phyloP scores from a whole-genome alignment of 2,888 invertebrate species.

The Strigamia crassipes region DNA sequence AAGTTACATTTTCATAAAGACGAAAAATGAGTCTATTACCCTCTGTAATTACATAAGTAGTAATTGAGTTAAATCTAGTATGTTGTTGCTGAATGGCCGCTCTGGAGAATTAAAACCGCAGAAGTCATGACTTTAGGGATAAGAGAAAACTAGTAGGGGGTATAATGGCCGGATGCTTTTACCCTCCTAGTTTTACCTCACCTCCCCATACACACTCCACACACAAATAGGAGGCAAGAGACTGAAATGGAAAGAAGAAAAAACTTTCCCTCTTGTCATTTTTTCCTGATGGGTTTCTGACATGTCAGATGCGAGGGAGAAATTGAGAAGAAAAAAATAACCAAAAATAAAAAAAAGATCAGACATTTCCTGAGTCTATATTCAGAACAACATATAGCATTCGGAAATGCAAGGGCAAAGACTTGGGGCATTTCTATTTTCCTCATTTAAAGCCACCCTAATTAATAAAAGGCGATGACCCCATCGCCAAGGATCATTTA shows the following conservation, averaged over 20 bases:
- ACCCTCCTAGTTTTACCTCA: neutral
- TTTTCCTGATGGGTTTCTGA: slow-evolving; percentile 16
- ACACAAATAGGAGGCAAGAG: slow-evolving; percentile 14
- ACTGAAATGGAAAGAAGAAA: neutral
- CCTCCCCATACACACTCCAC: neutral
- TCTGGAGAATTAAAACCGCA: slow-evolving; percentile 26
- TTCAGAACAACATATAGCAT: neutral
- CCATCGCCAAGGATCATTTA: neutral
- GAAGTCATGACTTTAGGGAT: slow-evolving; percentile 22
- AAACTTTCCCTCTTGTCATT: neutral
- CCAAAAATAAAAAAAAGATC: neutral
- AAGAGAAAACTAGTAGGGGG: slow-evolving; percentile 21
- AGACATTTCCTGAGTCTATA: slow-evolving; percentile 17
- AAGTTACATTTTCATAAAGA: neutral
- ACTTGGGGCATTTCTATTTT: neutral
- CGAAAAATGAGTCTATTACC: neutral
- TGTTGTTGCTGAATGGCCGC: slow-evolving; percentile 13
- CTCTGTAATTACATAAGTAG: slow-evolving; percentile 12
- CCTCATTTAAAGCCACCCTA: neutral
- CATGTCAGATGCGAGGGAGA: neutral
- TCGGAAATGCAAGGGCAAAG: neutral
- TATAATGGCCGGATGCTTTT: slow-evolving; percentile 30
- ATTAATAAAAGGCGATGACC: neutral
- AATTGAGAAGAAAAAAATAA: neutral
- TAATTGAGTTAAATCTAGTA: neutral